Evolutionary conservation across 2,113 vertebrate genomes (phyloP), one percentile per base, ranked within the genome.

Genomic region (Morone saxatilis): DNA sequence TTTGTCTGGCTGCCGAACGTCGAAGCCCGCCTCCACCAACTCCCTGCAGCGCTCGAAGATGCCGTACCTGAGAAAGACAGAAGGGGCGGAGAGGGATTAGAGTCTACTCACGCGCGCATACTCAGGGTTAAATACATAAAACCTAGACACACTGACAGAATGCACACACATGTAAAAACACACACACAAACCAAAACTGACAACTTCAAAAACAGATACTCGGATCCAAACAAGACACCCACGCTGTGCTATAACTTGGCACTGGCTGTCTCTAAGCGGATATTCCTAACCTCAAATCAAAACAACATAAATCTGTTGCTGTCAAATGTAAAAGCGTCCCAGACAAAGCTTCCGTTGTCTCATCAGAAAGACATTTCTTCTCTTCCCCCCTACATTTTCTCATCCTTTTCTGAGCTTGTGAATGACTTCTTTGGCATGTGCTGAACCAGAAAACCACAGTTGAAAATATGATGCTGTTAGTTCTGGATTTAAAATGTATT

Each of bases 31-130:
- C 94, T 99, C 98, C 90, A 99, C 98, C 93, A 99, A 81, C 91
- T 99, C 98, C 90, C 98, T 94, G 93, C 98, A 99, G 67, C 98
- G 96, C 93, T 99, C 98, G 0, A 98, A 98, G 93, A 99, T 99
- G 75, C 98, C 98, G 3, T 99, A 99, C 91, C 98, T 99, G 84
- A 70, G 56, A 47, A n/a, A 20, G 53, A 81, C 31, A 31, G 31
- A 31, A 31, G 62, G 4, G 7, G 17, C 0, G 13, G 16, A 67
- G 16, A 22, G 10, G 13, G 5, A 12, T 77, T 45, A 25, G 43
- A 13, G 47, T 69, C 36, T 47, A 4, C 13, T 16, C 14, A 19
- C 7, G 14, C 5, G 61, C 31, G 69, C 13, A 69, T 13, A 53
- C 4, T 62, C 20, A 65, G 6, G 14, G 7, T 54, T 17, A 72